Conservation (phyloP, 2,113 vertebrate species). For the Tympanuchus pallidicinctus region DNA sequence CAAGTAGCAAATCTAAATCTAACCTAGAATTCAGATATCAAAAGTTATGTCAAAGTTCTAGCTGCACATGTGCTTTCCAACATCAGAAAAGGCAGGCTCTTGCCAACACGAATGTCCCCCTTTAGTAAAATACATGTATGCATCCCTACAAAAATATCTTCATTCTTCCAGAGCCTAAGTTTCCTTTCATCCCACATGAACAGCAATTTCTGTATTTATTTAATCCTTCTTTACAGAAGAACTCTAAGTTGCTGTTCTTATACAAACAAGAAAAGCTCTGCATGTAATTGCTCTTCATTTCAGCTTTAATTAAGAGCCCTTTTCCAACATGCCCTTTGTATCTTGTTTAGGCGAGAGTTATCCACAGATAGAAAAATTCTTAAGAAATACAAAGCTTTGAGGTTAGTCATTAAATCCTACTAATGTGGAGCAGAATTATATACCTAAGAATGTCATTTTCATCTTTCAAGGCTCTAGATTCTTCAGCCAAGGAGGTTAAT, state of each 20-base stretch:
- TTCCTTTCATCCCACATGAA: neutral
- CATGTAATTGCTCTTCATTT: neutral
- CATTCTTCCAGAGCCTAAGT: neutral
- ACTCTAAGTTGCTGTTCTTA: neutral
- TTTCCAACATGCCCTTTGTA: neutral
- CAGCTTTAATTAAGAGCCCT: neutral
- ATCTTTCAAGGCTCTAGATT: slow-evolving; percentile 93
- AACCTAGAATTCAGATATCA: neutral
- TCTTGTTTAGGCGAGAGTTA: neutral
- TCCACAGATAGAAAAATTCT: neutral
- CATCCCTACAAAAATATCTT: neutral
- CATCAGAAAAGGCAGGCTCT: neutral
- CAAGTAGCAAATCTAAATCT: neutral
- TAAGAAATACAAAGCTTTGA: neutral
- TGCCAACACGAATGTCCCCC: neutral
- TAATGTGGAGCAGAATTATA: neutral
- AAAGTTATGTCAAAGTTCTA: neutral
- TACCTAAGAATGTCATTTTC: slow-evolving; percentile 96
- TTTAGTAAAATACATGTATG: neutral
- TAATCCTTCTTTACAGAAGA: neutral
- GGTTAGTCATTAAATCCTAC: neutral
- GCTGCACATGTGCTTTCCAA: neutral
- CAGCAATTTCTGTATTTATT: neutral
- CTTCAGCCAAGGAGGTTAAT: slow-evolving; percentile 92
- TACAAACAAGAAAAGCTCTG: neutral